Percentiles rank a stretch among this genome's conserved stretches.
Evolutionary conservation across 2,888 invertebrate species (phyloP).

Genomic region (Latrodectus elegans): DNA sequence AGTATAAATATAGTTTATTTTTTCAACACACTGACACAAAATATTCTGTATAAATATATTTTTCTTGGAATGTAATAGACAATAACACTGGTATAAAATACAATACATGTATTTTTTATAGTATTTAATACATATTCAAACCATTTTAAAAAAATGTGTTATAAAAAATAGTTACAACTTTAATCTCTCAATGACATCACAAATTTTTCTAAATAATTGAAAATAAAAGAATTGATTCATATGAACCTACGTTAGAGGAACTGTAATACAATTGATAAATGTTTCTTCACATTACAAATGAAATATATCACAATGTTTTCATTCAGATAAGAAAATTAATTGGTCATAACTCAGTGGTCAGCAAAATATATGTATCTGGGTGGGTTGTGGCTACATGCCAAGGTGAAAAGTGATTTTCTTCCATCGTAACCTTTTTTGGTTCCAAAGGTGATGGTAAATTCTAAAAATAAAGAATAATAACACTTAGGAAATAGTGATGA

Average conservation of each 20-base stretch:
- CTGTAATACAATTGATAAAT: not conserved
- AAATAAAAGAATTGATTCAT: conserved; percentile 2
- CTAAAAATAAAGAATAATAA: not conserved
- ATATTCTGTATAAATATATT: too few relatives aligned
- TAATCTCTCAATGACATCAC: too few relatives aligned
- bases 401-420: conserved; percentile 54
- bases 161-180: too few relatives aligned
- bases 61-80: not conserved
- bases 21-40: not conserved
- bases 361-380: conserved; percentile 40
- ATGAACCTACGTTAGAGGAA: not conserved
- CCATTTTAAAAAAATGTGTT: too few relatives aligned
- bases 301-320: not conserved
- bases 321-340: not conserved
- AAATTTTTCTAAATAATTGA: not conserved
- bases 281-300: not conserved
- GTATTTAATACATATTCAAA: too few relatives aligned
- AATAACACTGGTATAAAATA: not conserved
- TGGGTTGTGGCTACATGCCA: conserved; percentile 43
- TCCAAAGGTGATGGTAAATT: conserved; percentile 9
- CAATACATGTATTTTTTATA: too few relatives aligned
- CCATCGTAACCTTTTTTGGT: conserved; percentile 34
- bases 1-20: not conserved
- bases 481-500: too few relatives aligned
- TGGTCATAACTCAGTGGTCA: conserved; percentile 48